These are phyloP conservation scores for Lithobius niger DNA, from an alignment of 1,140 invertebrate genomes.

Conservation along the genomic window DNA sequence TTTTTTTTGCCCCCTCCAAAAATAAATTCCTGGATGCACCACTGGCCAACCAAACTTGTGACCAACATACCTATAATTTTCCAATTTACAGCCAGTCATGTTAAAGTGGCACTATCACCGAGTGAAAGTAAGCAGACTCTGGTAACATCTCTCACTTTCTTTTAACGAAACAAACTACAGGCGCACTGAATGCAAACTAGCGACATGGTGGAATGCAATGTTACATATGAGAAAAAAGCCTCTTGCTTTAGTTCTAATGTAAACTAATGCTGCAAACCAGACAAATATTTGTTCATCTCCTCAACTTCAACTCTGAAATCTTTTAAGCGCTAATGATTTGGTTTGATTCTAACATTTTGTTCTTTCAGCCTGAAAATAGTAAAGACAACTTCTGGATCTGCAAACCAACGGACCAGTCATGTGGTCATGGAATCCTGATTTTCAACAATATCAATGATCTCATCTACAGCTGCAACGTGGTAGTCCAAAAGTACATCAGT, in stretches of 20 bases:
- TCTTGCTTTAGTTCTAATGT: neutral
- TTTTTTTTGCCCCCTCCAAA: too few relatives aligned
- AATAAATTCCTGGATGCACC: too few relatives aligned
- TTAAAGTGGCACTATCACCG: too few relatives aligned
- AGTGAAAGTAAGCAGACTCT: too few relatives aligned
- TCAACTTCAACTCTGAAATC: neutral
- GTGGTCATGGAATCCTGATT: constrained; percentile 66
- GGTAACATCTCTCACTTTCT: too few relatives aligned
- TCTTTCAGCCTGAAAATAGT: constrained; percentile 53
- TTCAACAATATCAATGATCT: constrained; percentile 66
- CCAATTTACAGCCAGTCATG: too few relatives aligned
- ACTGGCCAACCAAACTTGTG: too few relatives aligned
- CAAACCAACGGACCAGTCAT: constrained; percentile 69
- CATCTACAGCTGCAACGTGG: constrained; percentile 48
- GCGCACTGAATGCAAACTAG: neutral
- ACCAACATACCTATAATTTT: too few relatives aligned
- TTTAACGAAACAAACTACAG: too few relatives aligned
- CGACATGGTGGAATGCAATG: neutral
- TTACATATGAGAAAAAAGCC: neutral
- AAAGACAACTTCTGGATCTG: constrained; percentile 64
- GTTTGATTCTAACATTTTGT: constrained; percentile 8
- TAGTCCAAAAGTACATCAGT: constrained; percentile 69
- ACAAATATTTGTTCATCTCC: too few relatives aligned
- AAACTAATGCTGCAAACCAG: too few relatives aligned
- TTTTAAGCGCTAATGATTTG: neutral